phyloP scores from a whole-genome alignment of 2,888 invertebrate genomes.

The Dione juno region DNA sequence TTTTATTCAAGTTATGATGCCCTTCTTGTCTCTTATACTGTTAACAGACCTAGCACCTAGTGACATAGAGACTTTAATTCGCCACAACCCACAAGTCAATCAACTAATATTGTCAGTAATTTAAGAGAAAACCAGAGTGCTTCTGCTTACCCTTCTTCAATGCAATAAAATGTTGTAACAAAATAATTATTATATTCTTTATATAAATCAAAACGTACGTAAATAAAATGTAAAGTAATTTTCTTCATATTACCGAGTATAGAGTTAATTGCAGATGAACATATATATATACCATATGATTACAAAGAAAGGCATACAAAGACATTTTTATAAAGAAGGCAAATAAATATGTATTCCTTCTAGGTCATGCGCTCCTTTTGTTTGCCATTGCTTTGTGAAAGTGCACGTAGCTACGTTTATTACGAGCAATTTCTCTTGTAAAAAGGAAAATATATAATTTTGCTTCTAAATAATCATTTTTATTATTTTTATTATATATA shows the following conservation, averaged over 20 bases:
- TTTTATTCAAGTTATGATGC: too few relatives aligned
- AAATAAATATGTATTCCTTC: slow-evolving; percentile 38
- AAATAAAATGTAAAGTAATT: background rate
- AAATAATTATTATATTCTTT: too few relatives aligned
- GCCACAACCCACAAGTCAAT: too few relatives aligned
- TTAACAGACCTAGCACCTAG: too few relatives aligned
- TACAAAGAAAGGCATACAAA: slow-evolving; percentile 27
- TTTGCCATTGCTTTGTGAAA: slow-evolving; percentile 39
- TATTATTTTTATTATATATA: background rate
- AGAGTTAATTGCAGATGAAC: background rate
- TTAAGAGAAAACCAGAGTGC: too few relatives aligned
- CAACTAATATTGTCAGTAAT: too few relatives aligned
- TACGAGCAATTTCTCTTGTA: slow-evolving; percentile 36
- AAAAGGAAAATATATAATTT: slow-evolving; percentile 8
- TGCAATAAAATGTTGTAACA: too few relatives aligned
- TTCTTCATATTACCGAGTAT: background rate
- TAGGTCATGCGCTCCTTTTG: slow-evolving; percentile 42
- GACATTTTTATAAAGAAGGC: slow-evolving; percentile 25
- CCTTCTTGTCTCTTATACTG: too few relatives aligned
- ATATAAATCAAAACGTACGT: too few relatives aligned
- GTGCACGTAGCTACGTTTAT: slow-evolving; percentile 42
- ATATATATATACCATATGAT: background rate
- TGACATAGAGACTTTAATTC: too few relatives aligned
- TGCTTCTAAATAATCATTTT: background rate
- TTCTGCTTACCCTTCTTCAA: too few relatives aligned